Conservation (phyloP, 1,140 invertebrate species). For the Eumeta japonica region DNA sequence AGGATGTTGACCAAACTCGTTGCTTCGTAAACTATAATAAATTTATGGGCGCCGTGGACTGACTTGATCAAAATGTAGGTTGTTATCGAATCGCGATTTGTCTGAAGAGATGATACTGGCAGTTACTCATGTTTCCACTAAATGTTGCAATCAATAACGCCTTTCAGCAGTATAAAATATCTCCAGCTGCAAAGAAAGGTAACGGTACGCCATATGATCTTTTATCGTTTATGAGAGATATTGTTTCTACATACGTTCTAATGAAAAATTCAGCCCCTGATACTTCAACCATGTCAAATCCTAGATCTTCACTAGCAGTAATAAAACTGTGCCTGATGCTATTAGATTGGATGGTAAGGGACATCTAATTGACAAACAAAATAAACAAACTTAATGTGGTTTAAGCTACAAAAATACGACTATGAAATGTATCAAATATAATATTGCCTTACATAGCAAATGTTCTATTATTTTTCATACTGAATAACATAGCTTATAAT, state of each 20-base stretch:
- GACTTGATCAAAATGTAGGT: conserved; percentile 33
- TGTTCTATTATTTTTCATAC: conserved; percentile 7
- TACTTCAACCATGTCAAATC: conserved; percentile 4
- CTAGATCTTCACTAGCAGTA: conserved; percentile 7
- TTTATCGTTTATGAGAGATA: conserved; percentile 9
- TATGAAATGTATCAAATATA: too few relatives aligned
- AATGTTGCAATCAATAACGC: conserved; percentile 29
- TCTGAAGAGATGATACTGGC: conserved; percentile 37
- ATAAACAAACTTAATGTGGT: too few relatives aligned
- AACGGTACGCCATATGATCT: conserved; percentile 6
- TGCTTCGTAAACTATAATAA: conserved; percentile 25
- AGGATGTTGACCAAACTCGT: conserved; percentile 17
- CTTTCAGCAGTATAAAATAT: conserved; percentile 23
- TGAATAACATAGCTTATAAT: neutral
- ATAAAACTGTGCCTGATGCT: conserved; percentile 6
- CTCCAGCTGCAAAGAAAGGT: conserved; percentile 7
- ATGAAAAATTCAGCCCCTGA: conserved; percentile 8
- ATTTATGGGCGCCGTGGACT: conserved; percentile 31
- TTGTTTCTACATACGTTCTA: conserved; percentile 9
- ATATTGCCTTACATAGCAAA: conserved; percentile 7
- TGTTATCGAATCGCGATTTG: conserved; percentile 27
- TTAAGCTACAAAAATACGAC: too few relatives aligned
- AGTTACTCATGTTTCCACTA: conserved; percentile 24
- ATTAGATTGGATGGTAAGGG: conserved; percentile 6
- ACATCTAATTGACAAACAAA: conserved; percentile 6